Conservation (phyloP, 2,888 invertebrate species). For the Phyto melanocephala region DNA sequence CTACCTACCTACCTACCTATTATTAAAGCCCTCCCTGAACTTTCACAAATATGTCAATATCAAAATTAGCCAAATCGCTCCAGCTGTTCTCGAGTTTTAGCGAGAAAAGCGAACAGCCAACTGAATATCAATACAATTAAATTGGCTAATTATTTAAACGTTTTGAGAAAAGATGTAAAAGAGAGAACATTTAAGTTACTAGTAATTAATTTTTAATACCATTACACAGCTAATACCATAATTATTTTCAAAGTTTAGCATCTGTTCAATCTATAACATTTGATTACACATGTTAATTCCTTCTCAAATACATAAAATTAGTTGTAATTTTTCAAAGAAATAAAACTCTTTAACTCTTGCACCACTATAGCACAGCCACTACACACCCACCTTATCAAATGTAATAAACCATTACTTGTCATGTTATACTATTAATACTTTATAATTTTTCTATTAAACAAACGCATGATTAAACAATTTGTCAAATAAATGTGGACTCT, state of each 20-base stretch:
- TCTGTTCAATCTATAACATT: not conserved
- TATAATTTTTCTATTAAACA: constrained; percentile 60
- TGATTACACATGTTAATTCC: not conserved
- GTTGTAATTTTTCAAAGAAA: constrained; percentile 18
- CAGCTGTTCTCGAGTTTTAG: too few species aligned
- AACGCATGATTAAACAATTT: constrained; percentile 64
- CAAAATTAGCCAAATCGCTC: too few species aligned
- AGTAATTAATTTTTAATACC: too few species aligned
- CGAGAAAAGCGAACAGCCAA: too few species aligned
- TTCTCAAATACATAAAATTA: not conserved
- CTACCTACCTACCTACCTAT: too few species aligned
- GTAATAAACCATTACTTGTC: not conserved
- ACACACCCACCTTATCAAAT: constrained; percentile 19
- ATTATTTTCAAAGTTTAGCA: not conserved
- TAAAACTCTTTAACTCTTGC: not conserved
- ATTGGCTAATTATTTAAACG: too few species aligned
- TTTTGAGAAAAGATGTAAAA: too few species aligned
- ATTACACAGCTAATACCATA: not conserved
- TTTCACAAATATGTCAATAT: too few species aligned
- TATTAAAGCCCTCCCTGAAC: too few species aligned
- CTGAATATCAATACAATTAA: too few species aligned
- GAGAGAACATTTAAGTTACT: too few species aligned
- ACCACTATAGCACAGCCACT: not conserved
- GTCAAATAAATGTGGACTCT: constrained; percentile 49
- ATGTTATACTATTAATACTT: constrained; percentile 29